Conservation (phyloP, 92 coral and sea anemone species). For the Micromussa lordhowensis region DNA sequence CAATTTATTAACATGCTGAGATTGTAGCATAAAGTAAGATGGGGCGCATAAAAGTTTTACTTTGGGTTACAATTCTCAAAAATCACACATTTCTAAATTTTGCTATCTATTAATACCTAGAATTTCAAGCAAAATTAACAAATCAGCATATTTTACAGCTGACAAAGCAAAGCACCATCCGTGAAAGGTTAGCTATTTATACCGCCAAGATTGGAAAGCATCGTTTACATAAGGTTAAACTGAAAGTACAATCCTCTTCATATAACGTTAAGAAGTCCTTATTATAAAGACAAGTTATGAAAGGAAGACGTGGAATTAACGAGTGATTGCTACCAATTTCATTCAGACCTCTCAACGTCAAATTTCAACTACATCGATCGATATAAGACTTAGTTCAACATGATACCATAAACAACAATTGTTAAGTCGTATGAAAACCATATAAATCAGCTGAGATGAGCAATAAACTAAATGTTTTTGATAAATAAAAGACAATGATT, state of each 20-base stretch:
- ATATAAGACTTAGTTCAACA: too few species aligned
- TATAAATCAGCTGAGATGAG: background rate
- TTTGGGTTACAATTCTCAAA: too few species aligned
- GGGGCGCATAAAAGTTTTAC: background rate
- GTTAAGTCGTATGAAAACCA: background rate
- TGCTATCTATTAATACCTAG: too few species aligned
- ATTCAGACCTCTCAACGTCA: background rate
- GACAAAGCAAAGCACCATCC: background rate
- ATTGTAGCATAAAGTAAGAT: background rate
- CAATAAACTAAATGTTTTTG: background rate
- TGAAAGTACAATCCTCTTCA: background rate
- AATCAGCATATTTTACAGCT: background rate
- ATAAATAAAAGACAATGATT: background rate
- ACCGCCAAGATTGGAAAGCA: background rate
- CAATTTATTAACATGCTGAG: background rate
- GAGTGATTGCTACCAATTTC: background rate
- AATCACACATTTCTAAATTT: too few species aligned
- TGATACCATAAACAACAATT: background rate
- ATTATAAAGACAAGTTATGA: too few species aligned
- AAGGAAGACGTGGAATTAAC: background rate
- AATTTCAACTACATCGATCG: background rate
- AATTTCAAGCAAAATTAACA: background rate
- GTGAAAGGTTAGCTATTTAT: background rate
- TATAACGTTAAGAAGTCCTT: background rate
- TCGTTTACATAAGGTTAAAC: background rate